Evolutionary conservation across 2,797 vertebrate genomes (phyloP), one percentile per base, ranked within the genome.

Genomic region (Diglossa cyanea): DNA sequence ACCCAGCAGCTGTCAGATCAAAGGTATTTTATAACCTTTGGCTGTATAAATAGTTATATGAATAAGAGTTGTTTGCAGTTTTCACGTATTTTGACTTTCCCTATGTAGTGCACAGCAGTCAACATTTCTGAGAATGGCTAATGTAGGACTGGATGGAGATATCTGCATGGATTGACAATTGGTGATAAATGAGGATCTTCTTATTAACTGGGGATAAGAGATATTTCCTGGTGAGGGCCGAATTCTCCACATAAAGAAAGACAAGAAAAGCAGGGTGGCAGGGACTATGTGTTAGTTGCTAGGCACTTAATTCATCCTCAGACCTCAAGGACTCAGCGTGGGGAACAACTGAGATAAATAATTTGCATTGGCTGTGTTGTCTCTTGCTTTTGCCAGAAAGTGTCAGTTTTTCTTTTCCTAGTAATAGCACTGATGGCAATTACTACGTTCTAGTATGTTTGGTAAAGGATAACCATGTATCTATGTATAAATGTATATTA

Each of bases 301-400:
- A 84, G 88, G 90, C 83, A 54, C 48, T 93, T 93, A 53, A 92
- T 89, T 86, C 63, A 71, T 86, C 80, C 67, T 76, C 67, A 89
- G 77, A 82, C 93, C 90, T 95, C 86, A 76, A 95, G 90, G 86
- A 79, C 90, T 95, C 67, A 76, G 80, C 67, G 26, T 79, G 89
- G 78, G 74, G 89, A 90, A 44, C 65, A 92, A 78, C 48, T 0
- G 18, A 91, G 85, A 95, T 54, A 94, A 90, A 76, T 82, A 84
- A 78, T 97, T 93, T 94, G 76, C 65, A 14, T 88, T 95, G 93
- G 53, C 81, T 92, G 26, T 80, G 28, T 86, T 51, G 33, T 78
- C 72, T 90, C 54, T 93, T 83, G 61, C 82, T 91, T 91, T 73
- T 82, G 62, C 77, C 82, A 88, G 57, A 70, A 91, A 93, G 51